Evolutionary conservation across 2,797 vertebrate genomes (phyloP), one percentile per base, ranked within the genome.

Genomic region (Clarias platycephalus): DNA sequence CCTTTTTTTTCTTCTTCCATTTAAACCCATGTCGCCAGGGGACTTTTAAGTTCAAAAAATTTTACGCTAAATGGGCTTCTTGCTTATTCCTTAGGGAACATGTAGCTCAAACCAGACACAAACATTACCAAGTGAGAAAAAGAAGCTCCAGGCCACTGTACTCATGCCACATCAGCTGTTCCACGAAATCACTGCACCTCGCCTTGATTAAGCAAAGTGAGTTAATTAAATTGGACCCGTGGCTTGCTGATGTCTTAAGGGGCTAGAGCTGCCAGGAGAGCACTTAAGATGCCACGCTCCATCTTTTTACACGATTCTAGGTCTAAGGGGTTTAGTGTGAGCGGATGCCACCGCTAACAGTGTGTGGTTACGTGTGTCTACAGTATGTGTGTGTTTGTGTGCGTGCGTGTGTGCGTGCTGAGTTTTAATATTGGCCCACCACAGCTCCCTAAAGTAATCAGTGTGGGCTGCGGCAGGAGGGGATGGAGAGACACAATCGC

Each of bases 381-480:
- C n/a, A 49, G 55, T 34, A 55, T 57, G 55, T 76, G 28, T 60
- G 55, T 49, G 37, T 82, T 60, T 66, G 91, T 92, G 92, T 85
- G 44, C 60, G 71, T 64, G 40, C 62, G 58, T 28, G 72, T 80
- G 63, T 94, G 92, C 86, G 89, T 90, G 86, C 88, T 91, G 91
- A 91, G 93, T 93, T 93, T 94, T 94, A 94, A 95, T 93, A 94
- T 94, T 91, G 90, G 91, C 92, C 92, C 90, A 90, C 91, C 92
- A 91, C 90, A 87, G 90, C 91, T 94, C 92, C 92, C 92, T 89
- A 90, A 93, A 94, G 94, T 91, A 94, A 94, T 94, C 93, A 92
- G 86, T 68, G 66, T 63, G 78, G 72, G 87, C 66, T 78, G 77
- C 72, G n/a, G 76, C 60, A 79, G 83, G 71, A 79, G 77, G 67